phyloP scores from a whole-genome alignment of 92 coral and sea anemone species.

The Zoanthus gigantus region DNA sequence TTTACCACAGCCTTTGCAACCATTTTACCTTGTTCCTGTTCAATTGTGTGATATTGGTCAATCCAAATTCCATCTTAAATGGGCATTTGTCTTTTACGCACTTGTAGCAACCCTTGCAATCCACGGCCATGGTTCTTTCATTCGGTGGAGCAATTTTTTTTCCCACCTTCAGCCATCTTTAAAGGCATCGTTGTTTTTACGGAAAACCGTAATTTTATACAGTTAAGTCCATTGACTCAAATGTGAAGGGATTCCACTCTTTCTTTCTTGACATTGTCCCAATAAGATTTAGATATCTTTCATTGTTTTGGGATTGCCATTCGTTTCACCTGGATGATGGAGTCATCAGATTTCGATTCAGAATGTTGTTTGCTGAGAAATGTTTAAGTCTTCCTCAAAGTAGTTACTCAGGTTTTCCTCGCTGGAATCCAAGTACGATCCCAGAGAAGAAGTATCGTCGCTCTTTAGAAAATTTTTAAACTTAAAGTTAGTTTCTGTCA shows the following conservation, averaged over 20 bases:
- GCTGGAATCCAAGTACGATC: too few species aligned
- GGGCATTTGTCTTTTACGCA: not conserved
- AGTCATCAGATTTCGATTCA: not conserved
- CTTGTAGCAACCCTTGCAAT: not conserved
- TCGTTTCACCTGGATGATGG: not conserved
- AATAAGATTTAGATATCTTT: too few species aligned
- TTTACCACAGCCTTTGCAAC: not conserved
- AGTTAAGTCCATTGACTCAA: not conserved
- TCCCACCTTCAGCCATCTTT: not conserved
- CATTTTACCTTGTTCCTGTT: not conserved
- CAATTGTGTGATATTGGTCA: not conserved
- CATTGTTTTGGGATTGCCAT: not conserved
- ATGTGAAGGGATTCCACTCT: not conserved
- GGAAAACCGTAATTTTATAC: not conserved
- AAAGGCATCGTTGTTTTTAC: not conserved
- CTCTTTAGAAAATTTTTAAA: too few species aligned
- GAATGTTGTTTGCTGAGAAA: not conserved
- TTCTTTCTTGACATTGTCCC: not conserved
- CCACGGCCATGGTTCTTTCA: not conserved
- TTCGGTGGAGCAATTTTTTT: not conserved
- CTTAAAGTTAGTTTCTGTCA: too few species aligned
- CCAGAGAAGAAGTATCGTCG: too few species aligned
- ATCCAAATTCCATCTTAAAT: not conserved
- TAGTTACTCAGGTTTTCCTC: too few species aligned
- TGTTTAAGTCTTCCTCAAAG: too few species aligned